These are phyloP conservation scores for Oedothorax gibbosus DNA, from an alignment of 1,140 invertebrate species.

Conservation along the genomic window DNA sequence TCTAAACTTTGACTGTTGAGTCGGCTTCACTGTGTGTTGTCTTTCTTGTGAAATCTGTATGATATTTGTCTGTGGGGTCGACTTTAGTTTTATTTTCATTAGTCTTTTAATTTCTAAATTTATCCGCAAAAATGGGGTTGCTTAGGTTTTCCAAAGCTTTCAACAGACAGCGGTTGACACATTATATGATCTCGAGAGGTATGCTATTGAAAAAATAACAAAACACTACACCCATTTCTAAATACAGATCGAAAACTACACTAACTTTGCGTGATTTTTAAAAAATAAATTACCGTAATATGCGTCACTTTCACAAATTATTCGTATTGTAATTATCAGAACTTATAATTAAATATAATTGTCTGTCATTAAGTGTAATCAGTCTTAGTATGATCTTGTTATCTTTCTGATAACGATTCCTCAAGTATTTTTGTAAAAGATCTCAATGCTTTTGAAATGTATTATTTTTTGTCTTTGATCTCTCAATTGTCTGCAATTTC, in stretches of 20 bases:
- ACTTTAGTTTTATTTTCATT: conserved; percentile 7
- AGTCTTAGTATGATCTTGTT: background rate
- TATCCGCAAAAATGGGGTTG: conserved; percentile 6
- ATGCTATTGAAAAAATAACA: background rate
- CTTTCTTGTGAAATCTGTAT: no score
- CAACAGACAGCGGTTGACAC: conserved; percentile 1
- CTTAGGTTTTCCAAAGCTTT: conserved; percentile 7
- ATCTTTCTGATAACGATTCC: no score
- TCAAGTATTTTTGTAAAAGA: no score
- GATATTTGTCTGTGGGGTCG: background rate
- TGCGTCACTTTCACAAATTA: background rate
- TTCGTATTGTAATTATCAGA: background rate
- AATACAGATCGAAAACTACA: background rate
- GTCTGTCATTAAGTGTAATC: background rate
- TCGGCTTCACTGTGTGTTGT: no score
- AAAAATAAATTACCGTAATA: background rate
- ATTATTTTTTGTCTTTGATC: no score
- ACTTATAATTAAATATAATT: background rate
- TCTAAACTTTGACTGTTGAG: no score
- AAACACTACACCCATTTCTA: background rate
- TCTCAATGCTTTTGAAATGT: no score
- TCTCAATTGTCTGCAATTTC: no score
- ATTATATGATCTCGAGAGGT: conserved; percentile 12
- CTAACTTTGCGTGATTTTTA: background rate
- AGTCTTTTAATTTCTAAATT: background rate